phyloP scores from a whole-genome alignment of 2,888 invertebrate genomes.

The Yponomeuta cagnagella region DNA sequence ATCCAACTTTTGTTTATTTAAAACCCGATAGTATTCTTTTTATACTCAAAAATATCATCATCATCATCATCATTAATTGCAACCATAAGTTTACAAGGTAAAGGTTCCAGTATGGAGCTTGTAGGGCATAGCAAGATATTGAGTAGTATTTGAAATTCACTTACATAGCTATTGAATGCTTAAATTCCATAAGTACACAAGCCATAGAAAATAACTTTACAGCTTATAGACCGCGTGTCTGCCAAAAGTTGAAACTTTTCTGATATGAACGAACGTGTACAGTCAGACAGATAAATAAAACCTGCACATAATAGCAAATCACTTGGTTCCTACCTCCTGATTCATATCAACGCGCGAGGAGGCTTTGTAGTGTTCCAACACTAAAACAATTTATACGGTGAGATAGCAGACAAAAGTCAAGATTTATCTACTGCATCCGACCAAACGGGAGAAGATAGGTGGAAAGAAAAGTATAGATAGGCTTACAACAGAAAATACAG shows the following conservation, averaged over 20 bases:
- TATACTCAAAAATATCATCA: neutral
- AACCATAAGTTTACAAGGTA: no score
- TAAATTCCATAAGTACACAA: no score
- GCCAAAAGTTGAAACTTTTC: constrained; percentile 4
- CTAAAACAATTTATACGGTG: constrained; percentile 57
- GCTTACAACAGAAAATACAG: neutral
- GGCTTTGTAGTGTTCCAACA: constrained; percentile 38
- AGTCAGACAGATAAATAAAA: constrained; percentile 13
- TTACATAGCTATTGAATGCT: no score
- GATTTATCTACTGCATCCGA: constrained; percentile 54
- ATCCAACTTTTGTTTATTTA: neutral
- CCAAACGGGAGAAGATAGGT: constrained; percentile 27
- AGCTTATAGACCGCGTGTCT: neutral
- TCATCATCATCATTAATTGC: no score
- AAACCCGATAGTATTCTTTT: neutral
- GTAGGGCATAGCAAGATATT: no score
- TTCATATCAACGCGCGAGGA: constrained; percentile 46
- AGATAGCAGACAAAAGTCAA: constrained; percentile 59
- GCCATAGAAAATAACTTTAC: no score
- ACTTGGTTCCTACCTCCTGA: constrained; percentile 27
- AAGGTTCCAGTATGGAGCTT: no score
- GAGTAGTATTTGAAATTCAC: no score
- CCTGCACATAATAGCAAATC: constrained; percentile 5
- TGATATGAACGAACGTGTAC: neutral
- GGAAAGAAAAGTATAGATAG: constrained; percentile 24